Evolutionary conservation across 1,140 invertebrate genomes (phyloP).

Genomic region (Pectinophora gossypiella): DNA sequence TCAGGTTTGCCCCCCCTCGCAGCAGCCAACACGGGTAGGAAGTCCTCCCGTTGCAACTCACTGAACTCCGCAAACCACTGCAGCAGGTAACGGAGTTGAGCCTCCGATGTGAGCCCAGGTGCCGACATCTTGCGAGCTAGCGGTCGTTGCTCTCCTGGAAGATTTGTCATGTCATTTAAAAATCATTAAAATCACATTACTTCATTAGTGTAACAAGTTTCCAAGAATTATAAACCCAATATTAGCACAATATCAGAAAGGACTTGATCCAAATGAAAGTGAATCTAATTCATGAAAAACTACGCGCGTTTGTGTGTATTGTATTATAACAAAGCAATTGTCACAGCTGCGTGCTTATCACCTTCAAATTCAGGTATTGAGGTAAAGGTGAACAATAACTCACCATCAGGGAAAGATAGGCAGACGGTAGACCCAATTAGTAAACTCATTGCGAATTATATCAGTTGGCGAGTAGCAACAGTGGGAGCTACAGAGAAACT

Average conservation of each 20-base stretch:
- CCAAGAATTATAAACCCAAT: too few species aligned
- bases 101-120: constrained; percentile 77
- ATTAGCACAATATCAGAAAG: too few species aligned
- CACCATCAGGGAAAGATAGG: constrained; percentile 29
- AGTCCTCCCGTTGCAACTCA: constrained; percentile 89
- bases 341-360: too few species aligned
- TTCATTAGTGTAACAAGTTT: too few species aligned
- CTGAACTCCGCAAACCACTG: constrained; percentile 95
- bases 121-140: constrained; percentile 54
- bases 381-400: too few species aligned
- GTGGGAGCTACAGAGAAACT: constrained; percentile 32
- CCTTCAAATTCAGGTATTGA: too few species aligned
- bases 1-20: constrained; percentile 80
- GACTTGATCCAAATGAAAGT: too few species aligned
- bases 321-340: too few species aligned
- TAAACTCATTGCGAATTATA: constrained; percentile 37
- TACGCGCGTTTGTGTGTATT: too few species aligned
- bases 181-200: too few species aligned
- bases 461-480: background rate
- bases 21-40: constrained; percentile 83
- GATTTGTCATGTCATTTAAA: too few species aligned
- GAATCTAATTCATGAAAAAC: too few species aligned
- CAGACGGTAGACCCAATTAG: constrained; percentile 49
- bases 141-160: constrained; percentile 33
- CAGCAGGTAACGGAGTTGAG: constrained; percentile 85